Percentiles rank a stretch among this genome's conserved stretches.
Evolutionary conservation across 2,797 vertebrate species (phyloP).

Genomic region (Nyctalus aviator): DNA sequence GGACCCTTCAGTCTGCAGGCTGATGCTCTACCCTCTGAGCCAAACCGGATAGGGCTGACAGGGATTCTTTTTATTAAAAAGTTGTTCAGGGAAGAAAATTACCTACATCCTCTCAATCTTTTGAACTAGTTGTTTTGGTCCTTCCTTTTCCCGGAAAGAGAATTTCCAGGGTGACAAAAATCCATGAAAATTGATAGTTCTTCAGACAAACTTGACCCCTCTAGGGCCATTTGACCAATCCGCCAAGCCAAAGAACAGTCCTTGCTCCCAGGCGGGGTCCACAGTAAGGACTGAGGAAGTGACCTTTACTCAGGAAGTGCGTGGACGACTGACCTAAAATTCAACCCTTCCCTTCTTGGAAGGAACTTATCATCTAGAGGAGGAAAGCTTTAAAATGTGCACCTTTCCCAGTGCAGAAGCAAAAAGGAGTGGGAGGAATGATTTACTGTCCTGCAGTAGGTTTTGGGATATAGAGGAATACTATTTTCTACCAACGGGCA

Average conservation of each 20-base stretch:
- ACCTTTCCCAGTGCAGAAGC: not conserved
- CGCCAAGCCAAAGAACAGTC: not conserved
- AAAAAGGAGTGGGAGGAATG: not conserved
- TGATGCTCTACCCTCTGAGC: no score
- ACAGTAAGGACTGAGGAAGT: conserved; percentile 2
- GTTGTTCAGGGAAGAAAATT: not conserved
- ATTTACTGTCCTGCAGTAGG: not conserved
- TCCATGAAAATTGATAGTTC: conserved; percentile 6
- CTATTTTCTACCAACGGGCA: conserved; percentile 38
- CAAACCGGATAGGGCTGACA: not conserved
- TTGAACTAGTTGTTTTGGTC: not conserved
- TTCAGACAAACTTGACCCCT: conserved; percentile 36
- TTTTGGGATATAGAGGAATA: conserved; percentile 32
- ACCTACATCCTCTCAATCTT: not conserved
- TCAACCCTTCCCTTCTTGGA: conserved; percentile 69
- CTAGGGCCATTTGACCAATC: not conserved
- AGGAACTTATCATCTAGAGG: conserved; percentile 44
- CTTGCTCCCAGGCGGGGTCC: not conserved
- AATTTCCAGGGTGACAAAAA: not conserved
- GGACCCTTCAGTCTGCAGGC: no score
- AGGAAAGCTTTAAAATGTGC: conserved; percentile 43
- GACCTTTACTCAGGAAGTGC: conserved; percentile 66
- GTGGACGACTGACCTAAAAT: conserved; percentile 63
- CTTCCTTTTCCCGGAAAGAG: conserved; percentile 26
- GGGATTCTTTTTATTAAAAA: not conserved